Conservation (phyloP, 2,113 vertebrate genomes). For the Apteryx mantelli region DNA sequence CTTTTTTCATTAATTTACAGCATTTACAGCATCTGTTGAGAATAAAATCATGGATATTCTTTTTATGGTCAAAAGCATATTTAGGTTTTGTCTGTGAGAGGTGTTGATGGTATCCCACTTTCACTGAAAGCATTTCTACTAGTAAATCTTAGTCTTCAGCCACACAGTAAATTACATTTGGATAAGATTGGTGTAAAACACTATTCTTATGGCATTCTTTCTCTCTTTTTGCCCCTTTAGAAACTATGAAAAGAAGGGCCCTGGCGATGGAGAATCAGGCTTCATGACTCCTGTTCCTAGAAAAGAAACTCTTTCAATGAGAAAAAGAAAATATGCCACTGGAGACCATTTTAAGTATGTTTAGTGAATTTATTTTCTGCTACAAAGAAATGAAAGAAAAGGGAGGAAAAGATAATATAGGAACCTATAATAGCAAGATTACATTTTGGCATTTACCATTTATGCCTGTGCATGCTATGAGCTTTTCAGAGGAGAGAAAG, state of each 20-base stretch:
- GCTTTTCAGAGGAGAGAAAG: neutral
- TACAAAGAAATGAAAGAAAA: constrained; percentile 27
- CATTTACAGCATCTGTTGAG: neutral
- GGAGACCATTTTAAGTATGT: constrained; percentile 1
- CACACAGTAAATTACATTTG: neutral
- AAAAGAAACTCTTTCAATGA: neutral
- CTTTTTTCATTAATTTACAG: neutral
- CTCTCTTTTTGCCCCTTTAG: neutral
- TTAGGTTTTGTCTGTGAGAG: neutral
- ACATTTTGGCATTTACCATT: neutral
- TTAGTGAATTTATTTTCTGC: constrained; percentile 23
- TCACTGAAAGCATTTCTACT: neutral
- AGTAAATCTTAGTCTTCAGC: neutral
- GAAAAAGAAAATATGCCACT: neutral
- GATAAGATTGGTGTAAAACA: neutral
- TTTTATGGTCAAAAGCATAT: neutral
- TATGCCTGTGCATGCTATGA: neutral
- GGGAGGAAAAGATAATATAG: neutral
- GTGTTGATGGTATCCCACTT: neutral
- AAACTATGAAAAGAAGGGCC: neutral
- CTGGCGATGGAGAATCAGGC: neutral
- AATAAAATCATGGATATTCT: neutral
- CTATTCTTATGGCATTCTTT: neutral
- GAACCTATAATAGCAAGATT: neutral
- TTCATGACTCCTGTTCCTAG: neutral